phyloP scores from a whole-genome alignment of 2,113 vertebrate genomes.

The Macroglossus sobrinus region DNA sequence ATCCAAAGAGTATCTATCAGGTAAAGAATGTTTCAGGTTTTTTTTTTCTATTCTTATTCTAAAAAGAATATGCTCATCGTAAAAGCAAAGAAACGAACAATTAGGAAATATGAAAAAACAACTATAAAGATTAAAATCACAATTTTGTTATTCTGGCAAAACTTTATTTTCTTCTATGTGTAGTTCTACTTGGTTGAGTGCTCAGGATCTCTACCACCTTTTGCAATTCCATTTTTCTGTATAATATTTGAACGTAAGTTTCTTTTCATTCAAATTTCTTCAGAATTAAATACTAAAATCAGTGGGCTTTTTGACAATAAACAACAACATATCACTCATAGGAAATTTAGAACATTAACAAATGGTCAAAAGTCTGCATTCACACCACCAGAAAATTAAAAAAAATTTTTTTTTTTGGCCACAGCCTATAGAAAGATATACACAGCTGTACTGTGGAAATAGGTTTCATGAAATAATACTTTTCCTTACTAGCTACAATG shows the following conservation, averaged over 20 bases:
- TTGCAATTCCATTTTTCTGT: background rate
- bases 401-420: background rate
- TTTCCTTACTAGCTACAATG: background rate
- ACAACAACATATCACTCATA: background rate
- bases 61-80: background rate
- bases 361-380: background rate
- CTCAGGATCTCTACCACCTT: background rate
- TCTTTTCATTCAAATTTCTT: background rate
- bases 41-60: background rate
- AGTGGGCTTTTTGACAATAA: background rate
- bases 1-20: slow-evolving; percentile 97
- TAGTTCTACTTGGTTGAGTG: background rate
- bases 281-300: background rate
- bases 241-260: background rate
- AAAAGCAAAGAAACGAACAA: background rate
- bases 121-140: background rate
- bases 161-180: background rate
- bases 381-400: background rate
- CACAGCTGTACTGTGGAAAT: background rate
- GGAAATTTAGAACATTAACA: background rate
- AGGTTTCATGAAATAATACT: background rate
- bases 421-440: background rate
- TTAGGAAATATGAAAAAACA: background rate
- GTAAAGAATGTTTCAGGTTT: slow-evolving; percentile 74
- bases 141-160: background rate